Base-by-base conservation (phyloP, 2,797 vertebrate genomes). In the Micropoecilia bifurca region DNA sequence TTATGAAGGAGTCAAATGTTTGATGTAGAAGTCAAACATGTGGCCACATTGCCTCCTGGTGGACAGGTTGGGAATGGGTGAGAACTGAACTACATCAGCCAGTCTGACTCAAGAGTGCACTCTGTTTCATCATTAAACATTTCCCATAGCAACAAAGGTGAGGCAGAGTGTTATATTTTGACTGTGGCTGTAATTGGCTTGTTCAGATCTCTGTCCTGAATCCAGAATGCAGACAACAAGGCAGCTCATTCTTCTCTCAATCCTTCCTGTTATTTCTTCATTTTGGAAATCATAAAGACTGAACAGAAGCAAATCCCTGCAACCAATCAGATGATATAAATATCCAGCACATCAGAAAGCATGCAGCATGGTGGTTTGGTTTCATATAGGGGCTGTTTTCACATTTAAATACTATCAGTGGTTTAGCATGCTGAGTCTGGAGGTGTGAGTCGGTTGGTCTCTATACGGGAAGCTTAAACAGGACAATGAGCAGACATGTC, bases 31-130 rank as follows among this genome's bases (percentile, higher is more conserved):
- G n/a, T 77, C 45, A 76, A 73, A n/a, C 46, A 80, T 93, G 90
- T 79, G 79, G 81, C 79, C 86, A 48, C 73, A 87, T 89, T 91
- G 92, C 90, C 94, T 84, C 90, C 90, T 61, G 39, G 88, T 93
- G 94, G 91, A 80, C 14, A 13, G 16, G 57, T 43, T 28, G 28
- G 14, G 33, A 48, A 74, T 18, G n/a, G 22, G 14, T 2, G 13
- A 47, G 43, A 14, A 39, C 10, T 13, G 16, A 47, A 48, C 25
- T 46, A 61, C 76, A 46, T 9, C 43, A 57, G 18, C 39, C 47
- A 41, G 43, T 25, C 41, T 43, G 43, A 47, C 0, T 55, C 30
- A 43, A 77, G 78, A 36, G 66, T n/a, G 69, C 12, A 4, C 61
- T 43, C 28, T 36, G 41, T 16, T 73, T 69, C 72, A 71, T 73